phyloP scores from a whole-genome alignment of 2,113 vertebrate genomes.

The Plecturocebus donacophilus region DNA sequence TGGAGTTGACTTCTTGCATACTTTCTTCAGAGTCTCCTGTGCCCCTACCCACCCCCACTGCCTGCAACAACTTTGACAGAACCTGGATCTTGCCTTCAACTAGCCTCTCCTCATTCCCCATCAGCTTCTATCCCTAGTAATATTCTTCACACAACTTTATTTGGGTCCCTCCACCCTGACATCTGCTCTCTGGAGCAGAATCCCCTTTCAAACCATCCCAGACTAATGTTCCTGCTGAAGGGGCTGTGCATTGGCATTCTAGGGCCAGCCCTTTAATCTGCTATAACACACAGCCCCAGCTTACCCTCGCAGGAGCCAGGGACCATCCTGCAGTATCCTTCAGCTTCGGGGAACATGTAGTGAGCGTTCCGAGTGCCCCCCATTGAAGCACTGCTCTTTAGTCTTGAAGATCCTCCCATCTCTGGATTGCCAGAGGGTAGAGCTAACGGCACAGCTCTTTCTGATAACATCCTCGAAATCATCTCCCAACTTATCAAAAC shows the following conservation, averaged over 20 bases:
- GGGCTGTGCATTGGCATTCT: fast-evolving
- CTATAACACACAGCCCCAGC: background rate
- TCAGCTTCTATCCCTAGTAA: background rate
- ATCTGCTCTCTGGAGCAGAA: background rate
- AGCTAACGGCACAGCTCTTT: background rate
- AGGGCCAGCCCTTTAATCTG: background rate
- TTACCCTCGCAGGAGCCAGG: background rate
- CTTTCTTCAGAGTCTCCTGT: background rate
- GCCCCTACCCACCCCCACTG: background rate
- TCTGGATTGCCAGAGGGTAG: background rate
- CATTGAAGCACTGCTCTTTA: background rate
- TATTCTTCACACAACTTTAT: background rate
- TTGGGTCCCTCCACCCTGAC: background rate
- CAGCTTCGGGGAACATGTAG: background rate
- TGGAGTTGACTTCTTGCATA: background rate
- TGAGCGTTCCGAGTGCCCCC: fast-evolving
- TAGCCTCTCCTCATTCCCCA: background rate
- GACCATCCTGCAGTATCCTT: background rate
- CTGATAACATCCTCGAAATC: background rate
- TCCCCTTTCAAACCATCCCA: background rate
- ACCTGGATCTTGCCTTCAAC: background rate
- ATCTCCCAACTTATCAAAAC: background rate
- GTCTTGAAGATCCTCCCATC: background rate
- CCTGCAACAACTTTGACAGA: background rate
- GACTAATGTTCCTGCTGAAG: background rate